Evolutionary conservation across 2,888 invertebrate genomes (phyloP), one percentile per base, ranked within the genome.

Genomic region (Xylota sylvarum): DNA sequence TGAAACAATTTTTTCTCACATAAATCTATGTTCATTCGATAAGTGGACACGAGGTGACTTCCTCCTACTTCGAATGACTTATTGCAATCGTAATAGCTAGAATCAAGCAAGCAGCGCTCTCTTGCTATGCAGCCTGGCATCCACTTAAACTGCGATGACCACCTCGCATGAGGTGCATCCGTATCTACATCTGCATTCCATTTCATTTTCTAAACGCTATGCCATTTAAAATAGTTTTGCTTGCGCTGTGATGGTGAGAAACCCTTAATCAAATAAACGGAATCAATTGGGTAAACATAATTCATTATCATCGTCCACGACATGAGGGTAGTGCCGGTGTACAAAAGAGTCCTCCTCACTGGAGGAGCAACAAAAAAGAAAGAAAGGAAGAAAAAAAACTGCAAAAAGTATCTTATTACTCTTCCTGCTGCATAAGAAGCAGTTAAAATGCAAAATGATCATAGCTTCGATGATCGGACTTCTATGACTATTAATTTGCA

Each of bases 281-380:
- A 67, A 73, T 82, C 82, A 77, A 77, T 82, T 82, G 72, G 81
- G 69, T 58, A 82, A 82, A 82, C 86, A 82, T 86, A 82, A 76
- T 86, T 86, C 86, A 80, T 80, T 80, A 73, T 73, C 80, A 69
- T 77, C 37, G 77, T 73, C 77, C 67, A 82, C 77, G 82, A 77
- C 77, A 86, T 86, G 86, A 86, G 86, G 86, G 86, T 73, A 56
- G 43, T 56, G 56, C 67, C 55, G 56, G 32, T 35, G 32, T 52
- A 55, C 46, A 17, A 55, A 43, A 43, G 40, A 60, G 55, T 37
- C 55, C 46, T 40, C 10, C 65, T 72, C 19, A 35, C 30, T 30
- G 5, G n/a, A 65, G 46, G 12, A 37, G 27, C 4, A 48, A 12
- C 9, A 32, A 14, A 3, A n/a, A 3, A n/a, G n/a, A 3, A n/a